Evolutionary conservation across 2,113 vertebrate genomes (phyloP).

Genomic region (Pelmatolapia mariae): DNA sequence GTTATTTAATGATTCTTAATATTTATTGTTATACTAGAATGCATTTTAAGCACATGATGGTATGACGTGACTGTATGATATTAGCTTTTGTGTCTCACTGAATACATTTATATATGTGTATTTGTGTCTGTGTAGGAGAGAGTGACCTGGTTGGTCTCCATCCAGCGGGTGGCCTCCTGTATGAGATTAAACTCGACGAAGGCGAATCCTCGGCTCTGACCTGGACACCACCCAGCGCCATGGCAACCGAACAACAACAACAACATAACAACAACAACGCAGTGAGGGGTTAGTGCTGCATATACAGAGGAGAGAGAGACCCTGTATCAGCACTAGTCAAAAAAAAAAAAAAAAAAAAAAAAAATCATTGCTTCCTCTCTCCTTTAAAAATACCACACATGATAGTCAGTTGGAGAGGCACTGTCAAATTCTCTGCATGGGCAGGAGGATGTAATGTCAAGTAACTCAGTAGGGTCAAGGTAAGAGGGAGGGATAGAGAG

Average conservation of each 20-base stretch:
- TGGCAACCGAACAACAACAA: constrained; percentile 76
- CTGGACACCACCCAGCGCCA: constrained; percentile 86
- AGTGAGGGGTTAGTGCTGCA: constrained; percentile 81
- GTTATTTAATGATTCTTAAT: background rate
- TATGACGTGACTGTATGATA: background rate
- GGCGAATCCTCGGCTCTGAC: constrained; percentile 96
- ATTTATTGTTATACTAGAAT: background rate
- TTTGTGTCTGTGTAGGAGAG: constrained; percentile 80
- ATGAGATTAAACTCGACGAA: constrained; percentile 97
- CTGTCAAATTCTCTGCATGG: constrained; percentile 28
- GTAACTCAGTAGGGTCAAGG: constrained; percentile 38
- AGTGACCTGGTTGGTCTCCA: constrained; percentile 97
- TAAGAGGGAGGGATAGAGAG: constrained; percentile 12
- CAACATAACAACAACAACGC: constrained; percentile 79
- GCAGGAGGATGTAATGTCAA: constrained; percentile 37
- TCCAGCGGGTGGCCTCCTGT: constrained; percentile 94
- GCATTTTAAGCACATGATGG: background rate
- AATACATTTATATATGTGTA: constrained; percentile 51
- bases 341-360: background rate
- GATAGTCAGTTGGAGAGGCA: constrained; percentile 19
- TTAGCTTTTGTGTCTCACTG: constrained; percentile 30
- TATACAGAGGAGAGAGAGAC: constrained; percentile 72
- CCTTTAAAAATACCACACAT: constrained; percentile 39
- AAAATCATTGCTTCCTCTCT: constrained; percentile 39
- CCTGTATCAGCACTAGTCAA: constrained; percentile 59